Evolutionary conservation across 1,140 invertebrate species (phyloP).

Genomic region (Cydia strobilella): DNA sequence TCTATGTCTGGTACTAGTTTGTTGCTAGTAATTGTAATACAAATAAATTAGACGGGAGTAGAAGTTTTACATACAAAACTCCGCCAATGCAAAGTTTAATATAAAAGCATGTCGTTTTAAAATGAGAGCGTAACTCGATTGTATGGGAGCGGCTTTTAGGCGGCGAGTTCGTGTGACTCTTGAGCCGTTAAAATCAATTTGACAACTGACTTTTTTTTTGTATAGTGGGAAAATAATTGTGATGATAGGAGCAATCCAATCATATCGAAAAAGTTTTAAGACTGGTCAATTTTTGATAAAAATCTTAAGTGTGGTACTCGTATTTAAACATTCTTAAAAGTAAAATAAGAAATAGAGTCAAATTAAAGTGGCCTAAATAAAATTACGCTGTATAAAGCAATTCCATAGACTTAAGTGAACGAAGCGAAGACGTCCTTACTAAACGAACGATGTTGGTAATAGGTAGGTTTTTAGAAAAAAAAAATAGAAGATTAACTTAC

Average conservation of each 20-base stretch:
- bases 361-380: not conserved
- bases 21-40: too few species aligned
- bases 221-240: not conserved
- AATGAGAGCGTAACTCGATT: too few species aligned
- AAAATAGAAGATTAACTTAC: not conserved
- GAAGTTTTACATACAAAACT: too few species aligned
- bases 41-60: too few species aligned
- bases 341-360: not conserved
- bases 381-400: constrained; percentile 21
- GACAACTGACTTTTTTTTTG: too few species aligned
- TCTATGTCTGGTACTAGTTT: too few species aligned
- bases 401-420: constrained; percentile 21
- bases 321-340: not conserved
- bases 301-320: not conserved
- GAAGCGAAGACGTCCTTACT: not conserved
- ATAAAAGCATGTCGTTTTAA: too few species aligned
- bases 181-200: too few species aligned
- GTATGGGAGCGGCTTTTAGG: too few species aligned
- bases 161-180: too few species aligned
- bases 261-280: not conserved
- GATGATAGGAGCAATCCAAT: not conserved
- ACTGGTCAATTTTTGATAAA: not conserved
- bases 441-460: not conserved
- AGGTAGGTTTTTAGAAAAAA: constrained; percentile 3
- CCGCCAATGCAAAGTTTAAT: too few species aligned